These are phyloP conservation scores for Ceratina japonica DNA, from an alignment of 1,140 invertebrate genomes.

Conservation along the genomic window DNA sequence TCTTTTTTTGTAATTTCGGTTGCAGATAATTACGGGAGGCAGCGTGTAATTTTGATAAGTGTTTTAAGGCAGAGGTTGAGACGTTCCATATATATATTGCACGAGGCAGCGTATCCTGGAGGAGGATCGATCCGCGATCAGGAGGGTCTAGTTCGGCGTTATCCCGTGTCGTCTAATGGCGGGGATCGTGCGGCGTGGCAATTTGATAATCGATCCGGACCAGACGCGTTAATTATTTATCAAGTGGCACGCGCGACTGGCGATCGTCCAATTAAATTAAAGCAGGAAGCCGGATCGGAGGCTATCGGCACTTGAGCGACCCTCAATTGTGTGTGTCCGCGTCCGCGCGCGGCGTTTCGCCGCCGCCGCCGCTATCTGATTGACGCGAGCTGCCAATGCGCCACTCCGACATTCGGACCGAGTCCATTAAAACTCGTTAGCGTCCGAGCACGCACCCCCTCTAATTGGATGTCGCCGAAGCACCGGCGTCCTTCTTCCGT, in stretches of 20 bases:
- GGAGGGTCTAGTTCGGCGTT: not conserved
- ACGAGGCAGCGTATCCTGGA: not conserved
- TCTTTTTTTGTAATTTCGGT: too few species aligned
- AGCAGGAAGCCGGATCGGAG: constrained; percentile 66
- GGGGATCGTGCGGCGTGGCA: constrained; percentile 12
- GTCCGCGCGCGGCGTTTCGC: constrained; percentile 54
- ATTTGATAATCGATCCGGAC: constrained; percentile 66
- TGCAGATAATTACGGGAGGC: too few species aligned
- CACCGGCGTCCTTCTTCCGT: constrained; percentile 17
- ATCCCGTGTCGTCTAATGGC: constrained; percentile 13
- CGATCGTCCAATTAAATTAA: constrained; percentile 70
- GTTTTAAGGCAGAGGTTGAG: constrained; percentile 21
- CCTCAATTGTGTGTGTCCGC: constrained; percentile 26
- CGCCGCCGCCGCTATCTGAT: constrained; percentile 57
- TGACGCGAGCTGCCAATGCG: constrained; percentile 64
- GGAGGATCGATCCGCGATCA: constrained; percentile 17
- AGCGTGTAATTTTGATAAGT: not conserved
- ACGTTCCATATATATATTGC: not conserved
- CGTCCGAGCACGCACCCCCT: constrained; percentile 52
- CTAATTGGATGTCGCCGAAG: constrained; percentile 52
- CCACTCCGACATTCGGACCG: constrained; percentile 53
- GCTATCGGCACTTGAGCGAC: constrained; percentile 63
- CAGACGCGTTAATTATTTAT: constrained; percentile 71
- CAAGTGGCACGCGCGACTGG: constrained; percentile 67
- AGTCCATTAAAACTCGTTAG: constrained; percentile 64